These are phyloP conservation scores for Helicolenus hilgendorfi DNA, from an alignment of 2,797 vertebrate genomes.

Conservation along the genomic window DNA sequence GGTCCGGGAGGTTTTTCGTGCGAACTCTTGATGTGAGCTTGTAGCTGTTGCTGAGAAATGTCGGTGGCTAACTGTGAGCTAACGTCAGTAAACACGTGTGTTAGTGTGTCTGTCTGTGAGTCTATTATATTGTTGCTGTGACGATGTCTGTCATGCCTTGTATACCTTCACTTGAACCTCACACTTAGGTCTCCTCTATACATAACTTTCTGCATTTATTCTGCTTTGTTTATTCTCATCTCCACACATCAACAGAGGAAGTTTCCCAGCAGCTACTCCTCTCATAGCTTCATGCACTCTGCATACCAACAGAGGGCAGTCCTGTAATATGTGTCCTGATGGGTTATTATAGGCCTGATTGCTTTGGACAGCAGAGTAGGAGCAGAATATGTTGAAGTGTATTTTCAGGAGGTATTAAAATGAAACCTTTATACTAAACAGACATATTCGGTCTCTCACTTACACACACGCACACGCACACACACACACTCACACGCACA, in stretches of 20 bases:
- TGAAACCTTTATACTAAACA: background rate
- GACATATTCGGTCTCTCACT: background rate
- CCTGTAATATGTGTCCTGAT: constrained; percentile 21
- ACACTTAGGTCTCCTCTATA: background rate
- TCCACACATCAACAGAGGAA: background rate
- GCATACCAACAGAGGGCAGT: constrained; percentile 80
- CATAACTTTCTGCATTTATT: background rate
- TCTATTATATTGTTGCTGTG: background rate
- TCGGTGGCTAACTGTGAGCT: constrained; percentile 44
- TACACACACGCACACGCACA: too few relatives aligned
- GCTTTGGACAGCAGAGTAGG: background rate
- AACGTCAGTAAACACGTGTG: constrained; percentile 65
- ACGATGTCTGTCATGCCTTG: background rate
- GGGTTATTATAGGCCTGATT: background rate
- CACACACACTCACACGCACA: too few relatives aligned
- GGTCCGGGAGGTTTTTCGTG: background rate
- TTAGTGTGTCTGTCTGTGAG: background rate
- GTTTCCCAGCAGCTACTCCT: background rate
- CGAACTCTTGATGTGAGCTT: background rate
- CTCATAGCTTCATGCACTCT: constrained; percentile 22
- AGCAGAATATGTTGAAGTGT: background rate
- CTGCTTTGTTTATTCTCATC: background rate
- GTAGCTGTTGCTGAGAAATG: background rate
- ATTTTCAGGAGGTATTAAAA: background rate
- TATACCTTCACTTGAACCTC: background rate